Conservation (phyloP, 2,888 invertebrate genomes). For the Deilephila elpenor region DNA sequence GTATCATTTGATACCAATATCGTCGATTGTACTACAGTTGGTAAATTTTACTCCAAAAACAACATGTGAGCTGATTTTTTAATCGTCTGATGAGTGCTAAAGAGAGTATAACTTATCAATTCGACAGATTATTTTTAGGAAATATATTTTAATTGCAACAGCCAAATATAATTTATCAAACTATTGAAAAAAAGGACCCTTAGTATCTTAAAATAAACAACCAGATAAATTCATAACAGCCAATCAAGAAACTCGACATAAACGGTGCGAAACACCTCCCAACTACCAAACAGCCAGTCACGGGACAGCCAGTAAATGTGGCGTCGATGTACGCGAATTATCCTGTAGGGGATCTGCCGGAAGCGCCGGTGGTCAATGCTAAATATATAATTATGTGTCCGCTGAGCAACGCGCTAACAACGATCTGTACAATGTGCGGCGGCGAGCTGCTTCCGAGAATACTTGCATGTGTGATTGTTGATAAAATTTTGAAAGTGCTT, state of each 20-base stretch:
- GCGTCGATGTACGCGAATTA: background rate
- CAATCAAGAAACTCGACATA: background rate
- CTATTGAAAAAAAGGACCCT: background rate
- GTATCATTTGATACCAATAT: too few relatives aligned
- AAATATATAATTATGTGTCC: slow-evolving; percentile 79
- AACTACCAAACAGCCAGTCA: background rate
- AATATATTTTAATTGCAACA: too few relatives aligned
- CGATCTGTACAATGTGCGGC: slow-evolving; percentile 10
- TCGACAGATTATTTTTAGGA: too few relatives aligned
- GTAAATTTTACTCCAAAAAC: too few relatives aligned
- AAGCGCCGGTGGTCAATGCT: slow-evolving; percentile 63
- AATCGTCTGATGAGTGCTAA: too few relatives aligned
- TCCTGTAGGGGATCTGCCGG: slow-evolving; percentile 44
- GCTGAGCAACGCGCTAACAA: slow-evolving; percentile 42
- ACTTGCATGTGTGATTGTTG: background rate
- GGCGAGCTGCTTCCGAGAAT: background rate
- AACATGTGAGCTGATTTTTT: too few relatives aligned
- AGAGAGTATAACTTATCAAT: too few relatives aligned
- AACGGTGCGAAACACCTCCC: background rate
- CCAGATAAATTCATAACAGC: background rate
- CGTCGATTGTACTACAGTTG: too few relatives aligned
- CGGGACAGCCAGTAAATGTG: background rate
- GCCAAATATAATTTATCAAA: background rate
- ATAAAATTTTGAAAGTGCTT: background rate
- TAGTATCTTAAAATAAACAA: background rate